Conservation (phyloP, 2,888 invertebrate species). For the Spodoptera picta region DNA sequence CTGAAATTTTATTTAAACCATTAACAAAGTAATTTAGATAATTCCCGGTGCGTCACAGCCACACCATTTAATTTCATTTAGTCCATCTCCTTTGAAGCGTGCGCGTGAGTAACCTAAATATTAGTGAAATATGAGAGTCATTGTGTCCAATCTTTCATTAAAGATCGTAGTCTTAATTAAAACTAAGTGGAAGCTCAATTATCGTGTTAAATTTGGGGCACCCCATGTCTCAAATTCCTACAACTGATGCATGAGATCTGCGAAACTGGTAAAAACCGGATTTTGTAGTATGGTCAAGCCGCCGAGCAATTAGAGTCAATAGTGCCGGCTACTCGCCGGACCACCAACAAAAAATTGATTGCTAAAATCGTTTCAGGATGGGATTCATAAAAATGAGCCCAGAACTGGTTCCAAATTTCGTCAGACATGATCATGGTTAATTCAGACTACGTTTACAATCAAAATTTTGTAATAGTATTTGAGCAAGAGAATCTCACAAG, state of each 20-base stretch:
- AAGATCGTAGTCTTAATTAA: conserved; percentile 66
- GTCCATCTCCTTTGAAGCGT: conserved; percentile 20
- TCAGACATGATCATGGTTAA: too few relatives aligned
- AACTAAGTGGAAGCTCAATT: conserved; percentile 65
- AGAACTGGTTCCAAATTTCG: too few relatives aligned
- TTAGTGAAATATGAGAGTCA: conserved; percentile 41
- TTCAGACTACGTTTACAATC: too few relatives aligned
- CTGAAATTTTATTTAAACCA: too few relatives aligned
- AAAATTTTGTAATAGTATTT: not conserved
- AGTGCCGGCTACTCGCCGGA: not conserved
- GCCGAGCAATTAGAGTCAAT: conserved; percentile 54
- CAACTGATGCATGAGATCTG: conserved; percentile 38
- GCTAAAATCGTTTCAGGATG: not conserved
- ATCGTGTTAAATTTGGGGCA: conserved; percentile 61
- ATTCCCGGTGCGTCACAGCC: not conserved
- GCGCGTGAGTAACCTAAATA: conserved; percentile 33
- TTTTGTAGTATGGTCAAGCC: conserved; percentile 60
- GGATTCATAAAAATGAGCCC: too few relatives aligned
- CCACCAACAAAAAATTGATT: conserved; percentile 4
- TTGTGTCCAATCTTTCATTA: conserved; percentile 51
- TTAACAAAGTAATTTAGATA: not conserved
- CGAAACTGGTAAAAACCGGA: conserved; percentile 67
- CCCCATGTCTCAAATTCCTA: conserved; percentile 58
- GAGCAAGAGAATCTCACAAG: too few relatives aligned
- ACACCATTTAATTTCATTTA: conserved; percentile 15